Evolutionary conservation across 2,113 vertebrate species (phyloP).

Genomic region (Aspiorhynchus laticeps): DNA sequence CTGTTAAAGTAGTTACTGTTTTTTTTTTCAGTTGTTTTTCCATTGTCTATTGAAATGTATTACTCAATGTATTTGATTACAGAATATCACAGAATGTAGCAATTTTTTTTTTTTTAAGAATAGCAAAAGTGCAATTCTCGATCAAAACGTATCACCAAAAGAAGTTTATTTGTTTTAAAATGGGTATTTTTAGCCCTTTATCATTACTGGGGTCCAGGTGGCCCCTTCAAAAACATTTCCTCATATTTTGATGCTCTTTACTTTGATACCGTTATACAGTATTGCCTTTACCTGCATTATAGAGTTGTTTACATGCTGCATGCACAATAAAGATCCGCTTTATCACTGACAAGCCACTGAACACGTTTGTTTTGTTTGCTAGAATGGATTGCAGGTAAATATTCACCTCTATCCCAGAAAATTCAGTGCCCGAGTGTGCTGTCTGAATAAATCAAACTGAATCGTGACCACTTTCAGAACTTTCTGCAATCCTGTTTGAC

Average conservation of each 20-base stretch:
- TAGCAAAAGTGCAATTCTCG: not conserved
- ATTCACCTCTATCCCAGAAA: slow-evolving; percentile 1
- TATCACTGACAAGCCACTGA: not conserved
- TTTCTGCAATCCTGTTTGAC: not conserved
- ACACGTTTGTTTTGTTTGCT: not conserved
- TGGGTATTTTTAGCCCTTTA: not conserved
- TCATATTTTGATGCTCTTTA: not conserved
- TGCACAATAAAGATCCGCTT: not conserved
- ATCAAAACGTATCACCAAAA: not conserved
- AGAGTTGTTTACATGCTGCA: not conserved
- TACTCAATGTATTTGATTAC: not conserved
- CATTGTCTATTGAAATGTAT: not conserved
- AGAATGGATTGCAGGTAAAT: not conserved
- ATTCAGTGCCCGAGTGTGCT: not conserved
- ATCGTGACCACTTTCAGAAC: not conserved
- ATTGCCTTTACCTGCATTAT: too few species aligned
- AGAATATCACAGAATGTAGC: not conserved
- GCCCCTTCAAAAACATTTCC: not conserved
- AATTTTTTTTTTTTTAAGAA: not conserved
- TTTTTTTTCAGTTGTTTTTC: not conserved
- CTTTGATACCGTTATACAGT: too few species aligned
- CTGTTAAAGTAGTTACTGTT: not conserved
- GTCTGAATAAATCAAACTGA: not conserved
- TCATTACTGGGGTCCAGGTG: not conserved
- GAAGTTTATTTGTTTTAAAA: not conserved